Conservation (phyloP, 2,113 vertebrate species). For the Brienomyrus longianalis region DNA sequence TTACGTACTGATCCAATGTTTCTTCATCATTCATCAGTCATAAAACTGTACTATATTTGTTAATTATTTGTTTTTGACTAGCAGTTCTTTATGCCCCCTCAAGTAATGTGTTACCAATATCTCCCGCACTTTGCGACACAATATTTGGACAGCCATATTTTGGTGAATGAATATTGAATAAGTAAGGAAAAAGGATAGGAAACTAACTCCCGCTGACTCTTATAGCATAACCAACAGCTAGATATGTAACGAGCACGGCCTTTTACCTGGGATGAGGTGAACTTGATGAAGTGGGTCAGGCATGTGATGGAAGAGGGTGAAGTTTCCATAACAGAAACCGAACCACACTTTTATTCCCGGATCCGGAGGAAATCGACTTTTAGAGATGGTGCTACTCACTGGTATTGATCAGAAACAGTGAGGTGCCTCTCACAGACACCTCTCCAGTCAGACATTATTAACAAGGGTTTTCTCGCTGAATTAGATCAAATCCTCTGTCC, state of each 20-base stretch:
- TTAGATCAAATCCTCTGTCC: constrained; percentile 66
- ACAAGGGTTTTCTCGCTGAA: constrained; percentile 64
- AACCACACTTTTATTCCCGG: constrained; percentile 36
- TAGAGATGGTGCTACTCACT: constrained; percentile 39
- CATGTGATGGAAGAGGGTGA: constrained; percentile 25
- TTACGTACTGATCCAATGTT: background rate
- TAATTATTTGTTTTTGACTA: background rate
- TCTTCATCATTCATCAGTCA: background rate
- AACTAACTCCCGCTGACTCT: background rate
- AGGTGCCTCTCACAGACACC: constrained; percentile 47
- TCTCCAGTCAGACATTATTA: constrained; percentile 63
- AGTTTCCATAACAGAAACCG: constrained; percentile 38
- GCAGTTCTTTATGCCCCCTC: background rate
- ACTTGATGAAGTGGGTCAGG: background rate
- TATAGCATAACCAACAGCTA: background rate
- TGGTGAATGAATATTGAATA: constrained; percentile 8
- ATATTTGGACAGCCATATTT: constrained; percentile 22
- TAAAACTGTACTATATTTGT: background rate
- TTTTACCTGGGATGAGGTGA: background rate
- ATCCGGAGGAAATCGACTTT: constrained; percentile 48
- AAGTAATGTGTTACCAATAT: background rate
- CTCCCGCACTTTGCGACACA: background rate
- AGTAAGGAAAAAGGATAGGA: background rate
- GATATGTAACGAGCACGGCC: background rate
- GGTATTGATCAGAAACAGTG: constrained; percentile 56